phyloP scores from a whole-genome alignment of 2,113 vertebrate genomes.

The Gymnogyps californianus region DNA sequence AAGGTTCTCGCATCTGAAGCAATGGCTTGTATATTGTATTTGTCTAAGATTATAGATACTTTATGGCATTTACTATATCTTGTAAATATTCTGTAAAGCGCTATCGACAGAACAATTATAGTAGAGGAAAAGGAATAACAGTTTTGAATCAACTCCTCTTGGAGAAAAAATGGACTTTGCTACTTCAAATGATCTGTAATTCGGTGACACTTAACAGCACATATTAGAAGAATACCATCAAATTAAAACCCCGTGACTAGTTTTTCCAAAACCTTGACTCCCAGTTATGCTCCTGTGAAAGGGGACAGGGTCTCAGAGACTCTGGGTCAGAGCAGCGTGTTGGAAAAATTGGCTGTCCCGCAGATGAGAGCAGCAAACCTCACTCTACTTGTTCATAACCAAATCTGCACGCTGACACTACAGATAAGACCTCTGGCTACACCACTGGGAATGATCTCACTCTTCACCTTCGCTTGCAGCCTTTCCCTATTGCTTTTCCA shows the following conservation, averaged over 20 bases:
- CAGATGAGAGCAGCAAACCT: neutral
- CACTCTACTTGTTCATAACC: neutral
- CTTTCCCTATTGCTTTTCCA: neutral
- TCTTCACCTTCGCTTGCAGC: neutral
- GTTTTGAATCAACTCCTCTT: neutral
- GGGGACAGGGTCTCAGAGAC: neutral
- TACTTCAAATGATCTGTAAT: neutral
- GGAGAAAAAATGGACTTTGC: neutral
- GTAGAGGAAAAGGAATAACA: neutral
- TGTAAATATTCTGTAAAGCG: conserved; percentile 15
- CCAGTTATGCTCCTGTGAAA: neutral
- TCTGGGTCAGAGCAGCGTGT: rapidly evolving
- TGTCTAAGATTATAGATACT: conserved; percentile 34
- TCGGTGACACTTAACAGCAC: neutral
- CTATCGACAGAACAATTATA: conserved; percentile 21
- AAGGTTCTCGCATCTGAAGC: conserved; percentile 18
- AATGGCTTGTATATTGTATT: neutral
- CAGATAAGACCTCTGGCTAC: neutral
- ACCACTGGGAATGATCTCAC: neutral
- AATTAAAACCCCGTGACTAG: neutral
- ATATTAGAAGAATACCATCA: neutral
- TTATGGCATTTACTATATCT: conserved; percentile 2
- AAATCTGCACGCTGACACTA: neutral
- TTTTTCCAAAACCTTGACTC: neutral
- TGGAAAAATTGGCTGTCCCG: neutral